Evolutionary conservation across 2,113 vertebrate species (phyloP), one percentile per base, ranked within the genome.

Genomic region (Pygathrix nemaeus): DNA sequence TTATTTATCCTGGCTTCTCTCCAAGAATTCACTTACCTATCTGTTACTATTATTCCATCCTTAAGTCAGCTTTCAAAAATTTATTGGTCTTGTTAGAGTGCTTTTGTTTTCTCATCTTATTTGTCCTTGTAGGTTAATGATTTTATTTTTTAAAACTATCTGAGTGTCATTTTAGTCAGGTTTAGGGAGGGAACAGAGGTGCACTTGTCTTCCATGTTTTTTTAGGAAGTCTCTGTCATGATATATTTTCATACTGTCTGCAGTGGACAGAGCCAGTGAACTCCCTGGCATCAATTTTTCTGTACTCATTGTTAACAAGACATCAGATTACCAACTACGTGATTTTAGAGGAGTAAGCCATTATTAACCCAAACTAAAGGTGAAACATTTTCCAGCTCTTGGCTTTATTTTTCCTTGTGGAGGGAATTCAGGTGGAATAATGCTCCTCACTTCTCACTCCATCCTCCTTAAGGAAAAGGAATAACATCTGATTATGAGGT

Each of bases 21-120:
- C n/a, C 87, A 96, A 79, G 75, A 96, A 96, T 66, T 73, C 87
- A 89, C 89, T 94, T 93, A 92, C 38, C n/a, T 84, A 89, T 78
- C 32, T 96, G 55, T 88, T 96, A 61, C 45, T 48, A 6, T 88
- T 86, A 64, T 81, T 82, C 30, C 43, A 81, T 38, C 66, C 70
- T 75, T 85, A 88, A 38, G 23, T 35, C 23, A 40, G 59, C 21
- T 9, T 82, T 52, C 88, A 85, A 55, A 27, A 45, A 93, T 82
- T 94, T 97, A 92, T 73, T 73, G 45, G 25, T 59, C 13, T 96
- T 72, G 76, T 43, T 83, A 82, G 48, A 91, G 81, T 81, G 45
- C 40, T 97, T 96, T 93, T 92, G 79, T 75, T 82, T 94, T 48
- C 57, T 18, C 50, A 93, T 92, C 96, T 96, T 92, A 45, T 66